Evolutionary conservation across 2,888 invertebrate species (phyloP), one percentile per base, ranked within the genome.

Genomic region (Tenthredo mesomela): DNA sequence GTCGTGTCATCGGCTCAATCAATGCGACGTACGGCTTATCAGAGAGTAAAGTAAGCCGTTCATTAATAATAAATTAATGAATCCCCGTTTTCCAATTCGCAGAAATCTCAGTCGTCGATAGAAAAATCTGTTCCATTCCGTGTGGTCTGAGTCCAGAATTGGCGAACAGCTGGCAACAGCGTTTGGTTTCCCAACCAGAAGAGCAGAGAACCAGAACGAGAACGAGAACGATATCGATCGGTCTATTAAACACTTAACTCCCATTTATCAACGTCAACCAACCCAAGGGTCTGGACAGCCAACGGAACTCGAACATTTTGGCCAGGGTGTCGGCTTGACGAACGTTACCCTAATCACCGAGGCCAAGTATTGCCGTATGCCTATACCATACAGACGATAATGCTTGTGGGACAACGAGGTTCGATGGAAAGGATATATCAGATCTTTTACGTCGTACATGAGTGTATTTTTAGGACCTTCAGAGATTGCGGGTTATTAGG

Each of bases 161-260:
- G n/a, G n/a, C n/a, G 54, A 54, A 54, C 54, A 54, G 54, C n/a
- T 54, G 54, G 54, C 54, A 54, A 54, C 54, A 7, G 54, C 54
- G 50, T n/a, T 54, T 7, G n/a, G 54, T n/a, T 54, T 54, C 54
- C 54, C 54, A n/a, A n/a, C 54, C 54, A 54, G 15, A 67, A 33
- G 6, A 18, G 25, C 12, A 33, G 15, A 33, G 33, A 71, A 29
- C 50, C 12, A 33, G n/a, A 15, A 61, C 40, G 58, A 50, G 58
- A 58, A 58, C 50, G 37, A 58, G 78, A 37, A n/a, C 86, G 86
- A 92, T 93, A 94, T 94, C 93, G 93, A 94, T 94, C 94, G 93
- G 93, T 93, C 93, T 93, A 94, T 94, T 94, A 94, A 93, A 93
- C 93, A 93, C 93, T 93, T 93, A 91, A 92, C 85, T 89, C 91